A percentile compares a stretch with the other conserved stretches of the same genome.
Evolutionary conservation across 1,140 invertebrate species (phyloP).

Genomic region (Panonychus citri): DNA sequence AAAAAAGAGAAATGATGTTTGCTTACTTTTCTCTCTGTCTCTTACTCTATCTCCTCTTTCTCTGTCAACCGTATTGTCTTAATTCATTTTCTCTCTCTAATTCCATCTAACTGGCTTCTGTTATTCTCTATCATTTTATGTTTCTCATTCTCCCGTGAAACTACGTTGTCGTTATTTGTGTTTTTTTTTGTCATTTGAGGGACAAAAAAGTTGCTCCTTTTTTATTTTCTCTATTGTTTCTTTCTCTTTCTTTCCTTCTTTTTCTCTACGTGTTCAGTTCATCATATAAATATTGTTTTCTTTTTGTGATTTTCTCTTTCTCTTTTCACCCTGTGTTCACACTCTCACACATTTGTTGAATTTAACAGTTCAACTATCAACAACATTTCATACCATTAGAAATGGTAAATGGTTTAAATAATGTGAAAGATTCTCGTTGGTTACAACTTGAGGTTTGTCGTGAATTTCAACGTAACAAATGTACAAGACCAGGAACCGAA

Average conservation of each 20-base stretch:
- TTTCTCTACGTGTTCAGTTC: not conserved
- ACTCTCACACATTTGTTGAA: no score
- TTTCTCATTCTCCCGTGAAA: no score
- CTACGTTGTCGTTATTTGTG: no score
- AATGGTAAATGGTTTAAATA: not conserved
- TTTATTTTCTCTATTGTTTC: not conserved
- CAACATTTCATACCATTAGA: no score
- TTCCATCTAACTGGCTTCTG: no score
- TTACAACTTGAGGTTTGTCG: slow-evolving; percentile 97
- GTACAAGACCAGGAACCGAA: slow-evolving; percentile 83
- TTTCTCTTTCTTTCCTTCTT: not conserved
- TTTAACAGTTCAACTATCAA: no score
- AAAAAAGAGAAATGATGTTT: no score
- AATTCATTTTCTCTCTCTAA: not conserved
- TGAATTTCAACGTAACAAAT: slow-evolving; percentile 98
- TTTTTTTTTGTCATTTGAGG: not conserved
- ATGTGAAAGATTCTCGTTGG: slow-evolving; percentile 88
- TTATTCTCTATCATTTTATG: no score
- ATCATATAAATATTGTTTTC: no score
- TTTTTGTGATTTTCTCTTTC: no score
- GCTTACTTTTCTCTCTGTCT: not conserved
- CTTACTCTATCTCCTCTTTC: not conserved
- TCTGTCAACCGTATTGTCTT: not conserved
- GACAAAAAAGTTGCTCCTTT: not conserved
- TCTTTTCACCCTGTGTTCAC: no score